These are phyloP conservation scores for Brachionus manjavacas DNA, from an alignment of 1,140 invertebrate genomes.

Conservation along the genomic window DNA sequence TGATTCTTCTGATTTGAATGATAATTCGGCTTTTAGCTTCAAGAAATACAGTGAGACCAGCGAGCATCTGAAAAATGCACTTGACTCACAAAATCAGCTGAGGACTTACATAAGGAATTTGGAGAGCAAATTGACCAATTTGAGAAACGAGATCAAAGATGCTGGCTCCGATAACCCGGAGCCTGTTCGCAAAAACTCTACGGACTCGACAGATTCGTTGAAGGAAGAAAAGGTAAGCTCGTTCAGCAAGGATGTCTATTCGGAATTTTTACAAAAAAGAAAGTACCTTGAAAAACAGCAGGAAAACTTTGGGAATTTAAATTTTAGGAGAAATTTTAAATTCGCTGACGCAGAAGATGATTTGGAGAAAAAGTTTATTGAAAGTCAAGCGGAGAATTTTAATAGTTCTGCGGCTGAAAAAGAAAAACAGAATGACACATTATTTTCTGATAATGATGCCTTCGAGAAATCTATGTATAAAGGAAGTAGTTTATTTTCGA, in stretches of 20 bases:
- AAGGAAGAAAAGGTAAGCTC: background rate
- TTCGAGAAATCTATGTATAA: slow-evolving; percentile 17
- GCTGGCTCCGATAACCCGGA: background rate
- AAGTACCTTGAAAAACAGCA: slow-evolving; percentile 2
- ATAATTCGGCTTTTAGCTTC: background rate
- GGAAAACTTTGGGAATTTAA: background rate
- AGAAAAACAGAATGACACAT: background rate
- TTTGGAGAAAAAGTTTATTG: slow-evolving; percentile 15
- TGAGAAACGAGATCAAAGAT: slow-evolving; percentile 32
- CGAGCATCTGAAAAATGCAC: slow-evolving; percentile 8
- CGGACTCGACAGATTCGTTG: background rate
- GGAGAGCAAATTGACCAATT: background rate
- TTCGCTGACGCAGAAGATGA: background rate
- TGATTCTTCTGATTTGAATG: background rate
- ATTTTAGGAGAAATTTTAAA: background rate
- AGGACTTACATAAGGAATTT: slow-evolving; percentile 20
- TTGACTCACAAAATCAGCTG: slow-evolving; percentile 18
- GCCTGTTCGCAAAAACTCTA: background rate
- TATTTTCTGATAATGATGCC: background rate
- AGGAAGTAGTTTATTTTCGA: background rate
- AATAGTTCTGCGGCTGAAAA: background rate
- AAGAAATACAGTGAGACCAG: slow-evolving; percentile 1
- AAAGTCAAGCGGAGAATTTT: background rate
- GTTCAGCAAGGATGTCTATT: background rate
- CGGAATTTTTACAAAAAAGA: slow-evolving; percentile 17